Percentiles rank a stretch among this genome's conserved stretches.
Conservation (phyloP, 2,797 vertebrate species). For the Takifugu ocellatus region DNA sequence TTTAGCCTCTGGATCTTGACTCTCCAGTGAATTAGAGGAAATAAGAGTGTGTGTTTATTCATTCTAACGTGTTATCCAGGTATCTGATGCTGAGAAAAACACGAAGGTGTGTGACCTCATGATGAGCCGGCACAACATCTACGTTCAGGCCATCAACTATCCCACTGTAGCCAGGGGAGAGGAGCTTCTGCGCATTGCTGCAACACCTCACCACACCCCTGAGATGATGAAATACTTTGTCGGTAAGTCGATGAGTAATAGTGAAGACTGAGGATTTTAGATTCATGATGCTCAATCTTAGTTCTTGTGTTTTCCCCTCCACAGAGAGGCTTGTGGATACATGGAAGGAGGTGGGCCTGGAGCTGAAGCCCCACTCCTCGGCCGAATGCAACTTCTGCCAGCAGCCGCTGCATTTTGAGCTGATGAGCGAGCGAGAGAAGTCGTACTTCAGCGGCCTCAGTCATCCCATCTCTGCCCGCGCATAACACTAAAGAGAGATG, state of each 20-base stretch:
- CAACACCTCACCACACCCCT: constrained; percentile 93
- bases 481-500: constrained; percentile 67
- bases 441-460: constrained; percentile 93
- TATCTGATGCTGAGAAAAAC: constrained; percentile 92
- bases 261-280: too few relatives aligned
- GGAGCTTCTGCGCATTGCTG: constrained; percentile 92
- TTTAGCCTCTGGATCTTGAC: neutral
- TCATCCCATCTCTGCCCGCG: constrained; percentile 85
- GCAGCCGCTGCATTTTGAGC: constrained; percentile 90
- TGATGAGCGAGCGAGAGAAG: constrained; percentile 90
- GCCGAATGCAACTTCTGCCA: constrained; percentile 93
- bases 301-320: neutral
- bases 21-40: too few relatives aligned
- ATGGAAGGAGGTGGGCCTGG: constrained; percentile 87
- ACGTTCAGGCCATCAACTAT: constrained; percentile 97
- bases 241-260: constrained; percentile 71
- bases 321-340: constrained; percentile 85
- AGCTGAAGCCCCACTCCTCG: constrained; percentile 86
- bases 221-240: constrained; percentile 97
- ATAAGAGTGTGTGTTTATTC: too few relatives aligned
- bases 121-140: constrained; percentile 92
- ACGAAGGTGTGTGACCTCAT: constrained; percentile 89
- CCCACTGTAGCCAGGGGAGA: constrained; percentile 92
- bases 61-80: constrained; percentile 49
- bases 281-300: too few relatives aligned